Evolutionary conservation across 2,113 vertebrate species (phyloP).

Genomic region (Tetrax tetrax): DNA sequence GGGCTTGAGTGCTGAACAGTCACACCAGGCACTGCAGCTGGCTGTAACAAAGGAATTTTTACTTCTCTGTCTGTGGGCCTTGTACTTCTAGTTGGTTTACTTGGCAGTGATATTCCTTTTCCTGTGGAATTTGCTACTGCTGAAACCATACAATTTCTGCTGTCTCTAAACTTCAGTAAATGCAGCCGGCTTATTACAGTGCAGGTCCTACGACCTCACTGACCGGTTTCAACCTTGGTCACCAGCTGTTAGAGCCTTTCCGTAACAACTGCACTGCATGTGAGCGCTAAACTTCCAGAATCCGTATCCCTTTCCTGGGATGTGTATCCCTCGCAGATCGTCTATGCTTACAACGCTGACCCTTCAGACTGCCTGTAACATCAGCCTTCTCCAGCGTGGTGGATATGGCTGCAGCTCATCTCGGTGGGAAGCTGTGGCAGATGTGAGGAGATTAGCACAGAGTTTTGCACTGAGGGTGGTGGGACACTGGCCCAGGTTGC

Average conservation of each 20-base stretch:
- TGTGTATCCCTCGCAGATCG: background rate
- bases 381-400: background rate
- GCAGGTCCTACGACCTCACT: background rate
- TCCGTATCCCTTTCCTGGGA: background rate
- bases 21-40: background rate
- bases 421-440: background rate
- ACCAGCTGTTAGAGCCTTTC: background rate
- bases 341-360: background rate
- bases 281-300: background rate
- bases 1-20: background rate
- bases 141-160: background rate
- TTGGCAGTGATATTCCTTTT: background rate
- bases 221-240: background rate
- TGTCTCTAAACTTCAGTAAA: background rate
- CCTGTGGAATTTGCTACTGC: background rate
- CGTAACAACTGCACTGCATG: background rate
- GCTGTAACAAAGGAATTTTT: background rate
- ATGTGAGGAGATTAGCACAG: background rate
- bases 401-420: background rate
- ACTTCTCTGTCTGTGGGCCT: background rate
- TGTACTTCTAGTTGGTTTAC: background rate
- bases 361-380: background rate
- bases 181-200: background rate
- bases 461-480: too few species aligned
- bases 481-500: too few species aligned